A percentile compares a stretch with the other conserved stretches of the same genome.
phyloP scores from a whole-genome alignment of 2,113 vertebrate genomes.

The Protomyctophum bolini region DNA sequence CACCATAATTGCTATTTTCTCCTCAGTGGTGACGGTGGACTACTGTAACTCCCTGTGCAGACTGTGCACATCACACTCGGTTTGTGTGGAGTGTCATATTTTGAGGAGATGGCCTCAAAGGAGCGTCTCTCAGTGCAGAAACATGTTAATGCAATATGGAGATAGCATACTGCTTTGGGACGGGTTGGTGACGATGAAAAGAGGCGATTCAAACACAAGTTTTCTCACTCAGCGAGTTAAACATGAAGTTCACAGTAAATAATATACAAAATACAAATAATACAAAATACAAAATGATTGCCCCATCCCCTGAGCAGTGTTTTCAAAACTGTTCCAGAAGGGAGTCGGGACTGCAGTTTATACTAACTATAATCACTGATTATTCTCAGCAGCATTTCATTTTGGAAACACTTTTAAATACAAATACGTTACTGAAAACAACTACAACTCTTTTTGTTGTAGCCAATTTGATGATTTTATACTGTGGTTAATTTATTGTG shows the following conservation, averaged over 20 bases:
- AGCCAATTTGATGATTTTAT: no score
- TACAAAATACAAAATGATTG: slow-evolving; percentile 13
- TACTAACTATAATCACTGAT: slow-evolving; percentile 18
- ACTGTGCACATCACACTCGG: background rate
- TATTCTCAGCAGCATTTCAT: slow-evolving; percentile 16
- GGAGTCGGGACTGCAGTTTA: slow-evolving; percentile 3
- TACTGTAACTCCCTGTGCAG: background rate
- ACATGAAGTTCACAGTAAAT: slow-evolving; percentile 33
- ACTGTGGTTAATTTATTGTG: no score
- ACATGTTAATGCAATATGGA: slow-evolving; percentile 28
- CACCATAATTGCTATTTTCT: slow-evolving; percentile 7
- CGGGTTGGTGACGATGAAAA: slow-evolving; percentile 17
- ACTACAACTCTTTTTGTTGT: no score
- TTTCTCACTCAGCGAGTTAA: slow-evolving; percentile 38
- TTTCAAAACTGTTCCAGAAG: no score
- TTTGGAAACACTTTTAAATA: no score
- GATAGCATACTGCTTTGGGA: background rate
- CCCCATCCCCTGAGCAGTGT: background rate
- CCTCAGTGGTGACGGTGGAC: background rate
- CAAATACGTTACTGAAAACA: no score
- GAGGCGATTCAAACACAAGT: slow-evolving; percentile 6
- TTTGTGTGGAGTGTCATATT: background rate
- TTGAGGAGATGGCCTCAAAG: slow-evolving; percentile 3
- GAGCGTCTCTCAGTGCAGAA: background rate
- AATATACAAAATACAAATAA: no score